Evolutionary conservation across 2,113 vertebrate genomes (phyloP).

Genomic region (Chascanopsetta lugubris): DNA sequence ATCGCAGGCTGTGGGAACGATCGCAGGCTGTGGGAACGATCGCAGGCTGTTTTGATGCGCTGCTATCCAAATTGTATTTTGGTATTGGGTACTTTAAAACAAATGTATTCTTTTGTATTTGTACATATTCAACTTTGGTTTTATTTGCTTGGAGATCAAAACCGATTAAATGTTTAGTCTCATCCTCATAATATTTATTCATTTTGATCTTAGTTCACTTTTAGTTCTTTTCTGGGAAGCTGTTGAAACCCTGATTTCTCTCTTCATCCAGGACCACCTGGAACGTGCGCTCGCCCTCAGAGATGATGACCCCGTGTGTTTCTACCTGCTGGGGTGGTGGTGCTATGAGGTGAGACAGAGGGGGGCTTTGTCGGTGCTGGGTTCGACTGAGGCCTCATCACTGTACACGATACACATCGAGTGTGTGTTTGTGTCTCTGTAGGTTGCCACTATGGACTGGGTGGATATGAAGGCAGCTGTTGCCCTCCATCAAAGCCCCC

Average conservation of each 20-base stretch:
- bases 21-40: no score
- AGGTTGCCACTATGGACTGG: conserved; percentile 90
- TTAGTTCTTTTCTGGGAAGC: neutral
- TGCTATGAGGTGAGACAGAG: conserved; percentile 75
- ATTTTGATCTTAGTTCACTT: neutral
- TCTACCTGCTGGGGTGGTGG: conserved; percentile 81
- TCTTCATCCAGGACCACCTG: conserved; percentile 75
- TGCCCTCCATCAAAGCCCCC: conserved; percentile 85
- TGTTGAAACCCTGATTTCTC: neutral
- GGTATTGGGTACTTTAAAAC: no score
- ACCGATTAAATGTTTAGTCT: no score
- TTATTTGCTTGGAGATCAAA: no score
- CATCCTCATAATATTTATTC: no score
- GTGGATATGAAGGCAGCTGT: conserved; percentile 88
- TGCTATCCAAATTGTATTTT: no score
- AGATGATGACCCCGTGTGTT: conserved; percentile 75
- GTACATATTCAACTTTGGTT: no score
- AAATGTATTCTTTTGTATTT: no score
- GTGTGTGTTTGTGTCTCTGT: conserved; percentile 13
- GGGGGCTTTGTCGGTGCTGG: neutral
- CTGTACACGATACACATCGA: neutral
- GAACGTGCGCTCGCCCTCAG: conserved; percentile 70
- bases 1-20: no score
- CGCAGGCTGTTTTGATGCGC: no score
- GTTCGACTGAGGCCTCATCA: neutral